These are phyloP conservation scores for Stomatorhinus ivindoensis DNA, from an alignment of 2,113 vertebrate species.

Conservation along the genomic window DNA sequence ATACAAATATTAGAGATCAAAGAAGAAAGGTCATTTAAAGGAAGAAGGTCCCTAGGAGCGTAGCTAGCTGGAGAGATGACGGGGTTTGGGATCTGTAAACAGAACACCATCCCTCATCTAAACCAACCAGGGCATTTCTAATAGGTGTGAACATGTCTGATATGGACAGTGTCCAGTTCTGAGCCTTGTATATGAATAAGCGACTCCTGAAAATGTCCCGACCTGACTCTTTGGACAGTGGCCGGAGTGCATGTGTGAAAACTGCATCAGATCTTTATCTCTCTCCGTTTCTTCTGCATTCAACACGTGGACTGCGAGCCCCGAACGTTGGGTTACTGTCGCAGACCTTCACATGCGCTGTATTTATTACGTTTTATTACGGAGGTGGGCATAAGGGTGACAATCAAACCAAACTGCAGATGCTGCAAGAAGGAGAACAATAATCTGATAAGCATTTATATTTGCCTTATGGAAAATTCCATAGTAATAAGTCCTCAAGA, in stretches of 20 bases:
- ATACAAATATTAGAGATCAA: background rate
- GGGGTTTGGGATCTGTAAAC: background rate
- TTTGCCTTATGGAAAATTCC: background rate
- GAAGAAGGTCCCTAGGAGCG: background rate
- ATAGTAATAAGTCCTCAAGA: background rate
- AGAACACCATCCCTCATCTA: background rate
- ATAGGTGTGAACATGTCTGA: background rate
- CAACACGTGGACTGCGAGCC: background rate
- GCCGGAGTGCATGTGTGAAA: background rate
- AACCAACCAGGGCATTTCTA: background rate
- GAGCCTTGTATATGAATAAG: slow-evolving; percentile 21
- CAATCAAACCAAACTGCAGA: background rate
- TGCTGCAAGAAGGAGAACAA: background rate
- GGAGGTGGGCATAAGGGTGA: background rate
- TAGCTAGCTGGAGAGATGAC: background rate
- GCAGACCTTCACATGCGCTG: background rate
- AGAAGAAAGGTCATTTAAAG: background rate
- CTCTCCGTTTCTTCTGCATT: background rate
- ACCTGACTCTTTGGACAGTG: background rate
- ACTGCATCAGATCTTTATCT: background rate
- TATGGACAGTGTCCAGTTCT: background rate
- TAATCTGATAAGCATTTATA: background rate
- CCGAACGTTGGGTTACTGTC: background rate
- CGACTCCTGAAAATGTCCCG: background rate
- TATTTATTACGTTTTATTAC: background rate